Percentiles rank a stretch among this genome's conserved stretches.
These are phyloP conservation scores for Troglohyphantes excavatus DNA, from an alignment of 2,888 invertebrate species.

Conservation along the genomic window DNA sequence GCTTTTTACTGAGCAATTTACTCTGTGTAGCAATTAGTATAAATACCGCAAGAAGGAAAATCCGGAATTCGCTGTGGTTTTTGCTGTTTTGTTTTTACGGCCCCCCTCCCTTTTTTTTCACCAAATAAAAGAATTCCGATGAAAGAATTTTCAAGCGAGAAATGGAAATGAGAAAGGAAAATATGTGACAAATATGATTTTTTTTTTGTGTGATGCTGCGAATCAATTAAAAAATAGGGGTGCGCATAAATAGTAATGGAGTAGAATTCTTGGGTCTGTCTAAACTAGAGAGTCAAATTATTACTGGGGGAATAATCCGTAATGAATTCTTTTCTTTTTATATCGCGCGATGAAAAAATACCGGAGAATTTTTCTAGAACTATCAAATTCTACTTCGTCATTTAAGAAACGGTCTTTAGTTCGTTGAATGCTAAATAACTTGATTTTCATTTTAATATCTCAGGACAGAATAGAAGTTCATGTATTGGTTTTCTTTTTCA, in stretches of 20 bases:
- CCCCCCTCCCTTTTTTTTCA: slow-evolving; percentile 37
- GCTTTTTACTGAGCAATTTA: slow-evolving; percentile 69
- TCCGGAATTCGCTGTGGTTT: slow-evolving; percentile 59
- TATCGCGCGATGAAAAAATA: slow-evolving; percentile 1
- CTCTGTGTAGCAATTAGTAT: slow-evolving; percentile 69
- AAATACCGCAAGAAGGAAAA: slow-evolving; percentile 65
- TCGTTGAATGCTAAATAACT: too few relatives aligned
- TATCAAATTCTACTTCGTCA: not conserved
- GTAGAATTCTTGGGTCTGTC: slow-evolving; percentile 3
- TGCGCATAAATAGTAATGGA: slow-evolving; percentile 3
- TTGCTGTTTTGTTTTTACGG: slow-evolving; percentile 13
- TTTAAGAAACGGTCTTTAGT: not conserved
- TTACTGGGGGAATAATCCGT: not conserved
- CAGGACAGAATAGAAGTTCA: too few relatives aligned
- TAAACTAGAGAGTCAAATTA: slow-evolving; percentile 40
- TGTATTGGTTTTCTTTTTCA: too few relatives aligned
- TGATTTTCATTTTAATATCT: too few relatives aligned
- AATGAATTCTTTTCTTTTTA: slow-evolving; percentile 2
- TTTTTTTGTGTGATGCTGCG: not conserved
- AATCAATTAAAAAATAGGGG: slow-evolving; percentile 44
- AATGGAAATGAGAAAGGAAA: slow-evolving; percentile 14
- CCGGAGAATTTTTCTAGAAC: not conserved
- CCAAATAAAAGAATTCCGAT: slow-evolving; percentile 60
- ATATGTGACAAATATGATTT: slow-evolving; percentile 52
- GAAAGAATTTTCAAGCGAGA: slow-evolving; percentile 39